Evolutionary conservation across 2,888 invertebrate species (phyloP), one percentile per base, ranked within the genome.

Genomic region (Leptopterna dolabrata): DNA sequence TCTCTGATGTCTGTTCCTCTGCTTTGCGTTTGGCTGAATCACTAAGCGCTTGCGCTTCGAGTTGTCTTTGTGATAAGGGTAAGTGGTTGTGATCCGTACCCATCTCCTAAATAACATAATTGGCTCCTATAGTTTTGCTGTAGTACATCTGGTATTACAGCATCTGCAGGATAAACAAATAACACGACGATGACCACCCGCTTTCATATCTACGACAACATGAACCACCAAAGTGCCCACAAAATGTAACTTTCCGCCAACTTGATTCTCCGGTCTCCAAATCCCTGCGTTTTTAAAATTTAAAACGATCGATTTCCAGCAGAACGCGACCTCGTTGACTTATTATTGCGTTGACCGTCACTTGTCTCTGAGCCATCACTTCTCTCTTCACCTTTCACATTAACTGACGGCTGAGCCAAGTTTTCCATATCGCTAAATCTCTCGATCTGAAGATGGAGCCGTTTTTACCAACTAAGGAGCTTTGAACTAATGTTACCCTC

Each of bases 21-120:
- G 80, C 80, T 80, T 80, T 80, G 19, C 80, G 24, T 19, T 80
- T 80, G 24, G 80, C 80, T 11, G 80, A 47, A 45, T 19, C 47
- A 80, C 29, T 80, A 43, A 80, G 19, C 19, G 13, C 0, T 45
- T 80, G 24, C n/a, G 24, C 29, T 19, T 80, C 47, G 9, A 80
- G 80, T 80, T 45, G 80, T 16, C 2, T 80, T 11, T 7, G 14
- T 9, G 80, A 27, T 24, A n/a, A n/a, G n/a, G n/a, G n/a, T n/a
- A n/a, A n/a, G n/a, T n/a, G n/a, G n/a, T n/a, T n/a, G n/a, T n/a
- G n/a, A n/a, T n/a, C n/a, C n/a, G n/a, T n/a, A n/a, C n/a, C n/a
- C n/a, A n/a, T n/a, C n/a, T 9, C 63, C 24, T n/a, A 19, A 9
- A 9, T 63, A 19, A 63, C 63, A 24, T 63, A 63, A 9, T 63